phyloP scores from a whole-genome alignment of 2,113 vertebrate species.

The Scophthalmus maximus region DNA sequence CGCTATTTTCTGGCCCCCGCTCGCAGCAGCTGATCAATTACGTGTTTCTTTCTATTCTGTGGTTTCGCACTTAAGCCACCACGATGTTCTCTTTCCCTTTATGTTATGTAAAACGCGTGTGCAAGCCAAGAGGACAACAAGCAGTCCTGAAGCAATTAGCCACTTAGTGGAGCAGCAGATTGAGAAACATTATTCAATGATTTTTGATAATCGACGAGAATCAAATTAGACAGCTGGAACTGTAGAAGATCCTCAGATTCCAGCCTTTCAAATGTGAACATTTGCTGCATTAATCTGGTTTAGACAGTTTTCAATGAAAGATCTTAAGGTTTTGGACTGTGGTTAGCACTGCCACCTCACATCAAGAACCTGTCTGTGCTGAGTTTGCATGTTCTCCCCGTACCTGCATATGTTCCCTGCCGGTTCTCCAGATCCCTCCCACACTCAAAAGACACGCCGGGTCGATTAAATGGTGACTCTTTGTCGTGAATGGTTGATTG shows the following conservation, averaged over 20 bases:
- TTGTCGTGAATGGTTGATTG: background rate
- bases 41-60: background rate
- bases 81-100: background rate
- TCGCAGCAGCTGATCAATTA: background rate
- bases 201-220: background rate
- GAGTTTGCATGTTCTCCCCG: background rate
- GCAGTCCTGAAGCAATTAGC: background rate
- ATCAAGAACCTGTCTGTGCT: background rate
- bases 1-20: background rate
- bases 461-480: background rate
- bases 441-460: background rate
- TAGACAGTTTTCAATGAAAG: background rate
- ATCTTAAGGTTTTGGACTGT: background rate
- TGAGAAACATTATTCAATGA: background rate
- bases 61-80: background rate
- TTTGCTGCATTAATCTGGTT: background rate
- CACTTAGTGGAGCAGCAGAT: background rate
- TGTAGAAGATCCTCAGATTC: background rate
- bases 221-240: background rate
- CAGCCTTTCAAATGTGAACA: background rate
- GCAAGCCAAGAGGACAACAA: background rate
- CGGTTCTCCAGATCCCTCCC: background rate
- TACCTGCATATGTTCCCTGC: background rate
- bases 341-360: background rate
- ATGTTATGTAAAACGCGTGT: background rate